Base-by-base conservation (phyloP, 1,140 invertebrate genomes). In the Oppia nitens region DNA sequence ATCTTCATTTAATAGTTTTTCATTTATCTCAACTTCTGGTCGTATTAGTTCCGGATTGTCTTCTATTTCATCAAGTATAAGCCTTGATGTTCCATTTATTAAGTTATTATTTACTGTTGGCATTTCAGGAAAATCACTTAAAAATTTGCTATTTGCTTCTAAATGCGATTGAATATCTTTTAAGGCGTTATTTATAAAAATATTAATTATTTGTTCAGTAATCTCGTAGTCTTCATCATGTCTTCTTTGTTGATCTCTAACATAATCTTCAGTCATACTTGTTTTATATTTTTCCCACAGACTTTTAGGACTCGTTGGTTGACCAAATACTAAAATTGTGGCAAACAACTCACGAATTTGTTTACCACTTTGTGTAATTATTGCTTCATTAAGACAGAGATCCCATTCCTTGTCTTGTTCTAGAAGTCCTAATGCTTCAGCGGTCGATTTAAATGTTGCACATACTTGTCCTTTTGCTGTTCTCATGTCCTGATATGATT, bases 261-360 rank as follows among this genome's bases (percentile, higher is more conserved):
- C 53, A 24, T 55, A 51, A 47, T 62, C 60, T 63, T 65, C 60
- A 48, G 1, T 54, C 50, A 66, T 26, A 28, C 21, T 6, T 3
- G 47, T 26, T 56, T 59, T 60, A 29, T 28, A 65, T 48, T 45
- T 58, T n/a, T 65, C 32, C 63, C 63, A 65, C 26, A 65, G 28
- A 11, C 29, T 23, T 17, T 29, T 11, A 11, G 65, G 40, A 59
- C 64, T 47, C 0, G 60, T 52, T 12, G 58, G 55, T 6, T 64
- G 67, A 73, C 72, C 59, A 64, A 40, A 40, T 40, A 40, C 17
- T 17, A 51, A 20, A 47, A 61, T 56, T 9, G 54, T 27, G 23
- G 28, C 25, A 49, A 64, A 64, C 0, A 64, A 25, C 23, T 64
- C 40, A 24, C 62, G 47, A 45, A 64, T 29, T 47, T 57, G 26